phyloP scores from a whole-genome alignment of 2,797 vertebrate genomes.

The Anisognathus igniventris region DNA sequence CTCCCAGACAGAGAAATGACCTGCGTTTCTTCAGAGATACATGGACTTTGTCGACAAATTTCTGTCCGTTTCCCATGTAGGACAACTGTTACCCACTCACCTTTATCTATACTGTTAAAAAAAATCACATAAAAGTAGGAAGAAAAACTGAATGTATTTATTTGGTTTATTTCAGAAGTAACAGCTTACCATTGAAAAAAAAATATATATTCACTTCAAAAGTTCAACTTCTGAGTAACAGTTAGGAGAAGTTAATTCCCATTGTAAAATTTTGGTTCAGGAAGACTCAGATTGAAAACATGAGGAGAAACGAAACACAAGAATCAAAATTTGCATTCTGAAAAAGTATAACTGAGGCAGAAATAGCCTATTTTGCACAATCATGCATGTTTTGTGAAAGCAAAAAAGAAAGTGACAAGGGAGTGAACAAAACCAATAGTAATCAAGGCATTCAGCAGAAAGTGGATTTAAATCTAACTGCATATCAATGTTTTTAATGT shows the following conservation, averaged over 20 bases:
- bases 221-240: not conserved
- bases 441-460: not conserved
- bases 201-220: not conserved
- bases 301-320: not conserved
- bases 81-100: not conserved
- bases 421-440: not conserved
- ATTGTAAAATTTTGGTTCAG: not conserved
- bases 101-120: not conserved
- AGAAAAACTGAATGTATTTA: not conserved
- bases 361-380: not conserved
- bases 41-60: not conserved
- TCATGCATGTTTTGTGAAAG: not conserved
- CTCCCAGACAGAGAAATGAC: not conserved
- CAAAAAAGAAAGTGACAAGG: not conserved
- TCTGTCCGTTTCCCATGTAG: not conserved
- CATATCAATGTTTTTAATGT: not conserved
- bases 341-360: not conserved
- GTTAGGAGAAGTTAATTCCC: not conserved
- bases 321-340: not conserved
- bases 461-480: not conserved
- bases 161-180: not conserved
- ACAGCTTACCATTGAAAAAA: not conserved
- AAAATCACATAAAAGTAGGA: not conserved
- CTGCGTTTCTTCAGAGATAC: not conserved
- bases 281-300: not conserved